Evolutionary conservation across 1,140 invertebrate species (phyloP), one percentile per base, ranked within the genome.

Genomic region (Cydia splendana): DNA sequence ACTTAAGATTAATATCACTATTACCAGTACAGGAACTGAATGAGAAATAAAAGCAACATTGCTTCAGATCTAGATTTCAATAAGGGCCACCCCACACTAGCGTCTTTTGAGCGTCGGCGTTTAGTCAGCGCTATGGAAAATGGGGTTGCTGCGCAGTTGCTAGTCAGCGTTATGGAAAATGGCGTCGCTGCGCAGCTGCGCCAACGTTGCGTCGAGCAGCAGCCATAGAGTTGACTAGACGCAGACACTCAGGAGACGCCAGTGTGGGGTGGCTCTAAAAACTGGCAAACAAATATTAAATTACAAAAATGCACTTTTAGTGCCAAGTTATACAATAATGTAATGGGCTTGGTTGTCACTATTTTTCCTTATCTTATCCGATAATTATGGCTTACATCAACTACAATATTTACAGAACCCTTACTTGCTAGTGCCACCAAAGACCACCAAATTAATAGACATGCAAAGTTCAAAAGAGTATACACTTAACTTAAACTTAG

Each of bases 1-100:
- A 87, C 85, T 90, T 88, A 90, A 85, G 79, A 89, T 79, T 91
- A 91, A 82, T 91, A 91, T 91, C 89, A 91, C 89, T 90, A 84
- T 82, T 83, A 85, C 85, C 85, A 87, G 85, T 88, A 85, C 76
- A 90, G 89, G 89, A 91, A 90, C 89, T 91, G 81, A 90, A 87
- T 81, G 78, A 82, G 75, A 76, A n/a, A 38, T 71, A 71, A 71
- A 71, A 71, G 67, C 67, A 71, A 42, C 7, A 10, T 42, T 20
- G 34, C 67, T 62, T 18, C 67, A 71, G 67, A 71, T 71, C 67
- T 71, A 42, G 34, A 42, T 18, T 62, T 62, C 18, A 62, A 69
- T 69, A 69, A 34, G 34, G 5, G 34, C 34, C 34, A 30, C 34
- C 34, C 34, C 34, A 34, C 34, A 6, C 4, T 5, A 6, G 34